Evolutionary conservation across 1,140 invertebrate genomes (phyloP).

Genomic region (Brachionus plicatilis): DNA sequence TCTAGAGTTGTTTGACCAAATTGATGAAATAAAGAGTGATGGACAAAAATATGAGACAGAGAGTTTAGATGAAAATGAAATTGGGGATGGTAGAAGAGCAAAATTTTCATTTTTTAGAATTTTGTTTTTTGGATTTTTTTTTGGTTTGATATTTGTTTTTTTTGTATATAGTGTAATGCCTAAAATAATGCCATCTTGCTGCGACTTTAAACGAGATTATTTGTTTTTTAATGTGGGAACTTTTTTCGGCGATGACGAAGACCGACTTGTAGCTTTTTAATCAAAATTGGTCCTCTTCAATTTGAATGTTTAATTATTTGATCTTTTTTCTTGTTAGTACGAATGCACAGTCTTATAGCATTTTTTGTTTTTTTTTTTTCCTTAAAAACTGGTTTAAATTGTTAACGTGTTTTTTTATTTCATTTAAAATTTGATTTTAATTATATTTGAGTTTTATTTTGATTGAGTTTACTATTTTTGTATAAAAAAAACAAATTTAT

Average conservation of each 20-base stretch:
- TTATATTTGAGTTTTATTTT: not conserved
- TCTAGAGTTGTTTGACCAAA: not conserved
- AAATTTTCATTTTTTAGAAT: constrained; percentile 10
- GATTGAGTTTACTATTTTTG: not conserved
- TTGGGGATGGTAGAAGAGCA: not conserved
- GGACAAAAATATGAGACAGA: not conserved
- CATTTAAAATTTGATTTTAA: not conserved
- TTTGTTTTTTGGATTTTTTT: not conserved
- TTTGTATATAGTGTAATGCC: constrained; percentile 13
- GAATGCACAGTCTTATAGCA: not conserved
- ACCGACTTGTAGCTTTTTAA: constrained; percentile 6
- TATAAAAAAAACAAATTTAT: not conserved
- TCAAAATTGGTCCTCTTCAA: not conserved
- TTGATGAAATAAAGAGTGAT: not conserved
- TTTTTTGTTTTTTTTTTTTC: not conserved
- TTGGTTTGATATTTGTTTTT: constrained; percentile 17
- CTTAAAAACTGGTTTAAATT: not conserved
- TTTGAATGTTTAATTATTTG: not conserved
- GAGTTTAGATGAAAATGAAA: not conserved
- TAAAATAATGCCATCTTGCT: constrained; percentile 24
- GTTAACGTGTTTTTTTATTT: not conserved
- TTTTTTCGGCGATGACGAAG: not conserved
- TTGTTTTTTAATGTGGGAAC: constrained; percentile 17
- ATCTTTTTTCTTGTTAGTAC: not conserved
- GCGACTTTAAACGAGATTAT: constrained; percentile 27